Evolutionary conservation across 2,888 invertebrate species (phyloP).

Genomic region (Acanthosepion lycidas): DNA sequence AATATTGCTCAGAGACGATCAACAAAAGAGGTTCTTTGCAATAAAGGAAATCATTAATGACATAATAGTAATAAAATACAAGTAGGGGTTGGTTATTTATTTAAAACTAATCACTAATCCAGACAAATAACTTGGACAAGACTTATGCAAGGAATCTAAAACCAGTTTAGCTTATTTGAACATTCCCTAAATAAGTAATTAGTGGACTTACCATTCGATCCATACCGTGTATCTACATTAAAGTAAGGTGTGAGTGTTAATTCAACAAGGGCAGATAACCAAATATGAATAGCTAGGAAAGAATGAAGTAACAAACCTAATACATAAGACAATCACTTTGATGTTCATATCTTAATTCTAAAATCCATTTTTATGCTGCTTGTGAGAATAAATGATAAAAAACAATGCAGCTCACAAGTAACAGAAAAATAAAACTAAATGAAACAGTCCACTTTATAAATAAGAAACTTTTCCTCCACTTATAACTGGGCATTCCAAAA

Average conservation of each 20-base stretch:
- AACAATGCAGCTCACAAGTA: not conserved
- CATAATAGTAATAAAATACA: not conserved
- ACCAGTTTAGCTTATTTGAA: not conserved
- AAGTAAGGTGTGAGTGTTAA: conserved; percentile 1
- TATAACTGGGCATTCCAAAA: too few species aligned
- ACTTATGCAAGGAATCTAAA: conserved; percentile 21
- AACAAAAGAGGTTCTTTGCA: not conserved
- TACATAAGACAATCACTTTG: not conserved
- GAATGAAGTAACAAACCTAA: not conserved
- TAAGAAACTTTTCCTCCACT: not conserved
- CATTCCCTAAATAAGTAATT: conserved; percentile 23
- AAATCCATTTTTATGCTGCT: not conserved
- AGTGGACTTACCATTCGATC: not conserved
- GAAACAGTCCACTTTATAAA: not conserved
- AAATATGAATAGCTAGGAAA: not conserved
- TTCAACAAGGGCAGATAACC: not conserved
- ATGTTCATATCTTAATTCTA: not conserved
- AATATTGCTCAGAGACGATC: not conserved
- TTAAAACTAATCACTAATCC: not conserved
- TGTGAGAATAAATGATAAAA: not conserved
- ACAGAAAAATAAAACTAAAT: not conserved
- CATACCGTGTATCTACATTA: not conserved
- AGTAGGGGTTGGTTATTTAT: not conserved
- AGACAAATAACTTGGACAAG: not conserved
- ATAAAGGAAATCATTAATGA: not conserved